Evolutionary conservation across 2,797 vertebrate species (phyloP), one percentile per base, ranked within the genome.

Genomic region (Tolypeutes matacus): DNA sequence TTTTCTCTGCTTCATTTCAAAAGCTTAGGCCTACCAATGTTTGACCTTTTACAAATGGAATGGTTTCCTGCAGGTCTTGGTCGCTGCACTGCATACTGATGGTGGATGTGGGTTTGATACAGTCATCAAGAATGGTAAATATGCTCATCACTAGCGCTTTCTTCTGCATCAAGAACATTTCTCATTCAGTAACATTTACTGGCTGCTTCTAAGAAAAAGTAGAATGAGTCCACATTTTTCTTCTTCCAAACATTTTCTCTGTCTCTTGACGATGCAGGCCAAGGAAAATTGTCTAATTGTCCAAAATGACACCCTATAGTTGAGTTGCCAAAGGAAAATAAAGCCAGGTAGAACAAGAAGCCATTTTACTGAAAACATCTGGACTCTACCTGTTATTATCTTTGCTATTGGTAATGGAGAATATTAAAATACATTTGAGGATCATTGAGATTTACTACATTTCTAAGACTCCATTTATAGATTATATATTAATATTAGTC

Each of bases 81-180:
- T 98, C 51, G 93, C 98, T 96, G 96, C 96, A 46, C 95, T 98
- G 88, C 99, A 99, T 97, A 92, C 98, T 96, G 98, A 98, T 96
- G 98, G 98, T 96, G 98, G 98, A 7, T 77, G 97, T 98, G 96
- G 97, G 99, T 97, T 98, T 96, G 98, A 99, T 96, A 98, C 97
- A 96, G 94, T 99, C 89, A 98, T 99, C 97, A 99, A 98, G 98
- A 98, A 98, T 96, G 98, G 98, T 84, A 98, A 97, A 97, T 70
- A 98, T 86, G 42, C 97, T 99, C 86, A 97, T 95, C 88, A 90
- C 97, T 92, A 98, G 99, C 91, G 97, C 97, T 7, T 98, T 98
- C 91, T 98, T 97, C 76, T 98, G 97, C 82, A 98, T 98, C 64
- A 98, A 98, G 89, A 98, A 98, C 97, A 98, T 99, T 96, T 98